Evolutionary conservation across 2,113 vertebrate genomes (phyloP).

Genomic region (Crotophaga sulcirostris): DNA sequence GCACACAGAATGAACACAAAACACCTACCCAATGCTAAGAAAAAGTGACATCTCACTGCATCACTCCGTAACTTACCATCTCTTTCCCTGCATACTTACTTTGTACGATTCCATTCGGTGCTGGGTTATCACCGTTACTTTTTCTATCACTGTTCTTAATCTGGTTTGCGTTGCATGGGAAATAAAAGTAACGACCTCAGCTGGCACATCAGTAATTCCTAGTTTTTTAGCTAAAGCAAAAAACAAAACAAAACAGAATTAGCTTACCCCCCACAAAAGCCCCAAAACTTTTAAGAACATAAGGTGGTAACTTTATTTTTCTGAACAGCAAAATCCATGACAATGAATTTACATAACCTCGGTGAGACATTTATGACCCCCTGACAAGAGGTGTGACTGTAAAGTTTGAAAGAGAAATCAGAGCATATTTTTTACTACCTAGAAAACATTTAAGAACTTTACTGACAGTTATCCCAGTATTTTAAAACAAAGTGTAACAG

Average conservation of each 20-base stretch:
- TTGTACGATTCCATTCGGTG: conserved; percentile 85
- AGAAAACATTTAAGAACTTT: neutral
- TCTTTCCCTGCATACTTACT: conserved; percentile 58
- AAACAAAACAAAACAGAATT: conserved; percentile 21
- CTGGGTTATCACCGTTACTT: conserved; percentile 85
- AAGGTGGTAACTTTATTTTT: neutral
- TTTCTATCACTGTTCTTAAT: conserved; percentile 84
- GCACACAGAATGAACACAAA: neutral
- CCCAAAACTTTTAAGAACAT: neutral
- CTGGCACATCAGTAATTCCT: conserved; percentile 84
- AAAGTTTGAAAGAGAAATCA: neutral
- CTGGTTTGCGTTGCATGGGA: conserved; percentile 85
- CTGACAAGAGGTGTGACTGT: neutral
- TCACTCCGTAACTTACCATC: neutral
- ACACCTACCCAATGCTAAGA: accelerated
- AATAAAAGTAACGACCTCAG: conserved; percentile 86
- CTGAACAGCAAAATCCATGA: neutral
- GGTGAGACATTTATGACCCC: neutral
- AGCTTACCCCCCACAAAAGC: neutral
- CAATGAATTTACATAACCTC: neutral
- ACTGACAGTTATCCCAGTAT: neutral
- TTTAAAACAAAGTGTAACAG: neutral
- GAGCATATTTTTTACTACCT: neutral
- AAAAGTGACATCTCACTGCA: accelerated
- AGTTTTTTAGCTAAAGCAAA: conserved; percentile 81